phyloP scores from a whole-genome alignment of 2,113 vertebrate genomes.

The Oceanodroma tethys region DNA sequence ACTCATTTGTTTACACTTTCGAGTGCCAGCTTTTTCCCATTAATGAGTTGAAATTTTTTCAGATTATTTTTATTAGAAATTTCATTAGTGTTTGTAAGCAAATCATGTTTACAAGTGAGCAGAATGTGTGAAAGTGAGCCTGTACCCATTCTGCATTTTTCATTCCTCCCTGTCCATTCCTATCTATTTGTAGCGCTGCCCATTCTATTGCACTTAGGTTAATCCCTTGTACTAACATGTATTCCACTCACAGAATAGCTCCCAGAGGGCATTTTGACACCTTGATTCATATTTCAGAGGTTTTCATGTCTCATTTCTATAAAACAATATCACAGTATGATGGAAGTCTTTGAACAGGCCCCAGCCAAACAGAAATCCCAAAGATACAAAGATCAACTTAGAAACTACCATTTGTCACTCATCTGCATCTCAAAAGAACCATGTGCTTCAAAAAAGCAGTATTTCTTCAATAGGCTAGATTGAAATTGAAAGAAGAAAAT shows the following conservation, averaged over 20 bases:
- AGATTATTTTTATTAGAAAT: neutral
- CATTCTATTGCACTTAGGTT: neutral
- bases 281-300: constrained; percentile 6
- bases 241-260: neutral
- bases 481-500: constrained; percentile 70
- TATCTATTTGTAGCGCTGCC: neutral
- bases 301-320: constrained; percentile 14
- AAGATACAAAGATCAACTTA: constrained; percentile 27
- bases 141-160: neutral
- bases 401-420: constrained; percentile 54
- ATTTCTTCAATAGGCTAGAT: constrained; percentile 46
- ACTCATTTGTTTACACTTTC: neutral
- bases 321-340: constrained; percentile 1
- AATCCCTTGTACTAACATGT: neutral
- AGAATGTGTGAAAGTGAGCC: neutral
- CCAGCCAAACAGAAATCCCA: constrained; percentile 27
- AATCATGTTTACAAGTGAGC: neutral
- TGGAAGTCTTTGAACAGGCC: constrained; percentile 34
- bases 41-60: neutral
- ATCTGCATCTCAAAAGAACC: constrained; percentile 57
- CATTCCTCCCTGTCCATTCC: neutral
- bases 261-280: neutral
- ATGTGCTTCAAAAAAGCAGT: constrained; percentile 45
- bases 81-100: neutral
- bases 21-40: neutral